Evolutionary conservation across 2,797 vertebrate species (phyloP).

Genomic region (Alauda arvensis): DNA sequence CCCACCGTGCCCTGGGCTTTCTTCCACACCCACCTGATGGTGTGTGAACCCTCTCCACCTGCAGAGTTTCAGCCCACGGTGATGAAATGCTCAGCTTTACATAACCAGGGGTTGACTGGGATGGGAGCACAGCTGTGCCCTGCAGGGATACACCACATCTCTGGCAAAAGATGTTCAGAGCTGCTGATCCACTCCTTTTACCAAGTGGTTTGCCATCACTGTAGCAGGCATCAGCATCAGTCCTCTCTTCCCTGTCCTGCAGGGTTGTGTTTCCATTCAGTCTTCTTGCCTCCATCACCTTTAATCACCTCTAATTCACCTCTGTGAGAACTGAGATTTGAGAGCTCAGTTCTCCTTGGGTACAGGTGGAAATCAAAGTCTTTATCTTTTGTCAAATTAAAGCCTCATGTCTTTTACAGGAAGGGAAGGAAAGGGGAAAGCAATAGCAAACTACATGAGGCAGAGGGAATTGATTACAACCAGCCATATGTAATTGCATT

Average conservation of each 20-base stretch:
- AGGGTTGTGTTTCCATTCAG: not conserved
- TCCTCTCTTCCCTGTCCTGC: not conserved
- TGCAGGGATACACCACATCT: not conserved
- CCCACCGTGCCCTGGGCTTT: not conserved
- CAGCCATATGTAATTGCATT: conserved; percentile 51
- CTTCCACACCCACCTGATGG: not conserved
- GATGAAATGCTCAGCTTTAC: not conserved
- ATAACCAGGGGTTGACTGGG: not conserved
- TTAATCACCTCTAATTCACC: not conserved
- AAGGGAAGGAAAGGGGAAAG: not conserved
- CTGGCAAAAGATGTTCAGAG: not conserved
- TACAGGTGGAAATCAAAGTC: not conserved
- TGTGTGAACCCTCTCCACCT: not conserved
- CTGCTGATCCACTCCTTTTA: not conserved
- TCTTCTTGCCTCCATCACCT: not conserved
- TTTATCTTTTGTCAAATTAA: not conserved
- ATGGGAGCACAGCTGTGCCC: not conserved
- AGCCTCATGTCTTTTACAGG: not conserved
- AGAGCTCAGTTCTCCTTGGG: not conserved
- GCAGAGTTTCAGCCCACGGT: not conserved
- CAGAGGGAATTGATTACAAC: conserved; percentile 40
- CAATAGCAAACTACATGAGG: conserved; percentile 4
- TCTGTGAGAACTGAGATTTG: not conserved
- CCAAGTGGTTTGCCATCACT: not conserved
- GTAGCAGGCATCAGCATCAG: not conserved